These are phyloP conservation scores for Hydractinia symbiolongicarpus DNA, from an alignment of 30 jellyfish, hydroid and myxozoan genomes.

Conservation along the genomic window DNA sequence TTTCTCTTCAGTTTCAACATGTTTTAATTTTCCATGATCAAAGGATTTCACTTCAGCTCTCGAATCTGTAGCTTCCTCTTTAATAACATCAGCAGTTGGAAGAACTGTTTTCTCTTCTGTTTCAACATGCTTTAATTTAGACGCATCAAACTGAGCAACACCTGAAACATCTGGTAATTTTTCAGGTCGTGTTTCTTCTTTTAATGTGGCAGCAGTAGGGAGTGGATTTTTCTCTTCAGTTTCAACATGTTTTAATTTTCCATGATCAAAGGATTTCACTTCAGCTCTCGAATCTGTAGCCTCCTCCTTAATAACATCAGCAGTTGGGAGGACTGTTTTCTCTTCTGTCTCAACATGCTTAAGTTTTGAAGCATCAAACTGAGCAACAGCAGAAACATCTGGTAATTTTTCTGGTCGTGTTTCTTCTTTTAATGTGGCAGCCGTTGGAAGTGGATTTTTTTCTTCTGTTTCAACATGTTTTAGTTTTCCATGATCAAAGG, in stretches of 20 bases:
- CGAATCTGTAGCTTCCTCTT: constrained; percentile 39
- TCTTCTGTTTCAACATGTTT: constrained; percentile 79
- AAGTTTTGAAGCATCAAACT: constrained; percentile 56
- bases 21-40: constrained; percentile 50
- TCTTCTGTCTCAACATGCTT: constrained; percentile 79
- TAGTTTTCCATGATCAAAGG: constrained; percentile 40
- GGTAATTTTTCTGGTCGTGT: constrained; percentile 36
- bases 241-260: constrained; percentile 66
- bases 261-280: constrained; percentile 48
- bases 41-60: constrained; percentile 75
- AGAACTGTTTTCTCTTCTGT: constrained; percentile 84
- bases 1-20: constrained; percentile 66
- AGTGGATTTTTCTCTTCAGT: constrained; percentile 55
- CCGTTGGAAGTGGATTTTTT: constrained; percentile 64
- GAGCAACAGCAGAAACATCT: constrained; percentile 59
- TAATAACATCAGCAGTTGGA: constrained; percentile 80
- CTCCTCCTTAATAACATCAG: constrained; percentile 74
- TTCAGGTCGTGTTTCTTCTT: constrained; percentile 86
- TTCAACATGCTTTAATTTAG: constrained; percentile 77
- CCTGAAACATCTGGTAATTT: constrained; percentile 29
- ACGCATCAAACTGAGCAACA: constrained; percentile 55
- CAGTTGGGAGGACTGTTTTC: constrained; percentile 80
- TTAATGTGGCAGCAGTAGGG: constrained; percentile 71
- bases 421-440: constrained; percentile 61
- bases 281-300: constrained; percentile 51